Percentiles rank a stretch among this genome's conserved stretches.
Evolutionary conservation across 2,113 vertebrate genomes (phyloP).

Genomic region (Bolborhynchus lineola): DNA sequence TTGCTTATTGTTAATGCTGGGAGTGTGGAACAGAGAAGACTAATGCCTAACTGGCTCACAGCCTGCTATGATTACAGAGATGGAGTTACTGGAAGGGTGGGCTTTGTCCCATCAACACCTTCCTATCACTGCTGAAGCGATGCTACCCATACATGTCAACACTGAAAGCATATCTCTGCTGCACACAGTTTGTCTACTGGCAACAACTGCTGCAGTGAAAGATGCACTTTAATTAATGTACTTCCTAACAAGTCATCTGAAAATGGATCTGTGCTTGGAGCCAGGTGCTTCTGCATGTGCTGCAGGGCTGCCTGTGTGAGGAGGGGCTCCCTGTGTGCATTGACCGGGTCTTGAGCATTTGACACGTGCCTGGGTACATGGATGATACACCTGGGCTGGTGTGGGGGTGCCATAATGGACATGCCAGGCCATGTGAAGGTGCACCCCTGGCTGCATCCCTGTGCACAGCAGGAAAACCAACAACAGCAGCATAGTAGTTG

Average conservation of each 20-base stretch:
- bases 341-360: not conserved
- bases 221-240: slow-evolving; percentile 6
- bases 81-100: not conserved
- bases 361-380: not conserved
- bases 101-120: slow-evolving; percentile 47
- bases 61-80: not conserved
- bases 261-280: not conserved
- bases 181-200: not conserved
- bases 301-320: not conserved
- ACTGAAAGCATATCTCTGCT: not conserved
- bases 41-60: not conserved
- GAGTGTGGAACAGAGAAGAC: not conserved
- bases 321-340: not conserved
- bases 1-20: not conserved
- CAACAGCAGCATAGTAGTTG: not conserved
- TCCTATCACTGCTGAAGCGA: slow-evolving; percentile 15
- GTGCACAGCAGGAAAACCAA: not conserved
- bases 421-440: not conserved
- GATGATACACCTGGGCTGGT: rapidly evolving
- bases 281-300: not conserved
- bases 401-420: rapidly evolving
- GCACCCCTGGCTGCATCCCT: not conserved
- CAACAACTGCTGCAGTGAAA: not conserved
- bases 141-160: slow-evolving; percentile 30
- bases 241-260: not conserved